A percentile compares a stretch with the other conserved stretches of the same genome.
Evolutionary conservation across 2,797 vertebrate genomes (phyloP).

Genomic region (Malurus splendens): DNA sequence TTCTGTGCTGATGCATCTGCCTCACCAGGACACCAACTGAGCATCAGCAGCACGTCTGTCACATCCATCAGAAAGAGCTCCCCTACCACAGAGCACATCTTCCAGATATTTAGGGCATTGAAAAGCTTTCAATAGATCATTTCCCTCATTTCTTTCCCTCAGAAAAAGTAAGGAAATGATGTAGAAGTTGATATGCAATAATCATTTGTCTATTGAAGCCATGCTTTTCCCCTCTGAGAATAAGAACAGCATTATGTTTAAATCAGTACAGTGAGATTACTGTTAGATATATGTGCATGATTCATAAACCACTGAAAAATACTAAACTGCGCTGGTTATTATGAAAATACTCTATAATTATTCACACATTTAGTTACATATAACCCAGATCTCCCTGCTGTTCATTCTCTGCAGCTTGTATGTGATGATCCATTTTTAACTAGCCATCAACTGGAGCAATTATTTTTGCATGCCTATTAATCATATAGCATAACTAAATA

Average conservation of each 20-base stretch:
- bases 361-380: neutral
- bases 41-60: neutral
- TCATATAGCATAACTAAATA: neutral
- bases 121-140: neutral
- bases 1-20: rapidly evolving
- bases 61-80: rapidly evolving
- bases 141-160: neutral
- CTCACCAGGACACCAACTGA: neutral
- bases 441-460: neutral
- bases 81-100: neutral
- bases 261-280: neutral
- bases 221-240: neutral
- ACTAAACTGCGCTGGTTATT: neutral
- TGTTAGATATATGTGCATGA: neutral
- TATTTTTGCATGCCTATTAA: conserved; percentile 6
- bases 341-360: neutral
- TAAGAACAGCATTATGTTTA: neutral
- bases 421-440: neutral
- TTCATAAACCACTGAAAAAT: neutral
- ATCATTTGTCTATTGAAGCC: neutral
- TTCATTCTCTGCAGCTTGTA: neutral
- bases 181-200: neutral
- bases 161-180: neutral
- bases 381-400: neutral
- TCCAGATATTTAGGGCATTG: neutral